phyloP scores from a whole-genome alignment of 2,113 vertebrate species.

The Ochotona curzoniae region DNA sequence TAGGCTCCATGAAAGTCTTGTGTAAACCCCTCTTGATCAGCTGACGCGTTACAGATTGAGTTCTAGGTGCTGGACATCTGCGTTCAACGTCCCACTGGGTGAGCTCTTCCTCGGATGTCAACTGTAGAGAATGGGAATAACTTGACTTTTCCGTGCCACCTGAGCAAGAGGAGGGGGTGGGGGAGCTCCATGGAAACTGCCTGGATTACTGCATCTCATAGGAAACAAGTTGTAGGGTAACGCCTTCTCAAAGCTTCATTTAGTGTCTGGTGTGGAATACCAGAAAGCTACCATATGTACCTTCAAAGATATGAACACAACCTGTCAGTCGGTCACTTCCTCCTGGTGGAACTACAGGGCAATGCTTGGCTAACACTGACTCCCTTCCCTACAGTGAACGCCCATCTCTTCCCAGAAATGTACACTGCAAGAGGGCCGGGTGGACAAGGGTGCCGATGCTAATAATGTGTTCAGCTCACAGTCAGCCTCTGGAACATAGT shows the following conservation, averaged over 20 bases:
- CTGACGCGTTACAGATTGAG: background rate
- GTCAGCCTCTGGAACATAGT: background rate
- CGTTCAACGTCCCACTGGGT: background rate
- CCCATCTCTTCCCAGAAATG: background rate
- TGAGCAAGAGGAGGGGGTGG: background rate
- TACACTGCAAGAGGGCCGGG: background rate
- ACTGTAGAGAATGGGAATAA: background rate
- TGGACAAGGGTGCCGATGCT: background rate
- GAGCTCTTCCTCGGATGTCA: background rate
- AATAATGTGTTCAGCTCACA: background rate
- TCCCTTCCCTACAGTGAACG: background rate
- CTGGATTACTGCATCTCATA: background rate
- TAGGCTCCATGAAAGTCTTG: background rate
- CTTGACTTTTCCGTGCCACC: background rate
- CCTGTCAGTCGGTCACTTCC: background rate
- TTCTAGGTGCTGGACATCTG: background rate
- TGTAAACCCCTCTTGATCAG: background rate
- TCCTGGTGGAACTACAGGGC: background rate
- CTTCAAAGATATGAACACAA: background rate
- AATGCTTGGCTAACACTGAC: background rate
- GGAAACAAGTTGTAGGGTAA: background rate
- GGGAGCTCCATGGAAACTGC: background rate
- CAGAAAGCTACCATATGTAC: background rate
- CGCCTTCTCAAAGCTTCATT: background rate
- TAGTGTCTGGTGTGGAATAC: background rate